Percentiles rank a stretch among this genome's conserved stretches.
Conservation (phyloP, 2,797 vertebrate genomes). For the Rachycentron canadum region DNA sequence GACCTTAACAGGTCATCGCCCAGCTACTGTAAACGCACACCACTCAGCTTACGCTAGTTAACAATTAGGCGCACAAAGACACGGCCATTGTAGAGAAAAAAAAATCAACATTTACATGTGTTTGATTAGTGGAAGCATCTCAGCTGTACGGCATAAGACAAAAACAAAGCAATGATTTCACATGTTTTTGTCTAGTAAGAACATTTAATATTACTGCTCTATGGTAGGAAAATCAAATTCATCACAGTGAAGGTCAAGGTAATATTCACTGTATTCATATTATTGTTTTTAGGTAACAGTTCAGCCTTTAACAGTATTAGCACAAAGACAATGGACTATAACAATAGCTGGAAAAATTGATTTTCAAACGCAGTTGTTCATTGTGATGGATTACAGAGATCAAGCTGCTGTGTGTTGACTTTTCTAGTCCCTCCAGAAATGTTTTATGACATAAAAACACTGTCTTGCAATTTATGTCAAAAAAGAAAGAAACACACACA, state of each 20-base stretch:
- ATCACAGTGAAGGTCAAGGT: neutral
- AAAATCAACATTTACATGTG: constrained; percentile 44
- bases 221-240: neutral
- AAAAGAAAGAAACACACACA: too few relatives aligned
- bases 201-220: neutral
- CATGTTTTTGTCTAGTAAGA: neutral
- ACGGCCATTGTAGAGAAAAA: neutral
- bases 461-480: neutral
- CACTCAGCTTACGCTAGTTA: constrained; percentile 39
- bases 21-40: constrained; percentile 42
- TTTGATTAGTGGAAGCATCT: constrained; percentile 13
- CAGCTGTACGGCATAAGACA: constrained; percentile 5
- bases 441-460: too few relatives aligned
- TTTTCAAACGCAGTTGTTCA: too few relatives aligned
- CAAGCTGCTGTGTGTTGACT: too few relatives aligned
- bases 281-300: neutral
- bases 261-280: neutral
- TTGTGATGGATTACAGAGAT: too few relatives aligned
- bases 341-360: too few relatives aligned
- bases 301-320: too few relatives aligned
- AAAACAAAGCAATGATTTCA: constrained; percentile 3
- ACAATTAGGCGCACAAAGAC: constrained; percentile 44
- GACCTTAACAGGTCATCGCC: constrained; percentile 52
- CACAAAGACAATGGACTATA: too few relatives aligned
- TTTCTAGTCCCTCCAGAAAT: too few relatives aligned